Base-by-base conservation (phyloP, 2,113 vertebrate genomes). In the Podilymbus podiceps region DNA sequence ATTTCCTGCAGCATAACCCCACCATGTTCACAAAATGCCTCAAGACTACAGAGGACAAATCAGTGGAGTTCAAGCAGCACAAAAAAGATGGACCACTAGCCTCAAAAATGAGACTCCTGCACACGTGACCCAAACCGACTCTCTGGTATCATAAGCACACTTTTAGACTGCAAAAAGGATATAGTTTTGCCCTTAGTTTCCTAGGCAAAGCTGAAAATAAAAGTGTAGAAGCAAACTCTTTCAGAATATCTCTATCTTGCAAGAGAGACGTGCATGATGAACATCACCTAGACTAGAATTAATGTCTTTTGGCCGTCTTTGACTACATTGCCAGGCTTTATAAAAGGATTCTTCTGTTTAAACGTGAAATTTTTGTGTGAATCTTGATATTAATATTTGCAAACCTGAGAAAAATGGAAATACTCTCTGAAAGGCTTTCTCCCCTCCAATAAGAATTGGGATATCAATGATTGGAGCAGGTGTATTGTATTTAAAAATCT, bases 101-200 rank as follows among this genome's bases (percentile, higher is more conserved):
- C 31, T 44, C 28, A 80, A 58, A 75, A 85, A 13, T 11, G 2
- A 69, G 78, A 64, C 4, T 35, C 5, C 42, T 64, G 40, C 22
- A 35, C 9, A 15, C 9, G 49, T 23, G 7, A 35, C 31, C 12
- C 8, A 12, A 60, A 0, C 0, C 5, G 12, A 18, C 12, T n/a
- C 28, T 88, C 59, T 66, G 12, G 17, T 80, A 25, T 53, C 31
- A 71, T 20, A 80, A 73, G 11, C 2, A 49, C 10, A 28, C 2
- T 53, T 53, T 58, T 67, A 47, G 50, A 60, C 24, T 35, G 15
- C 13, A 58, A 71, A 85, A 94, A 52, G 1, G 2, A 17, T 52
- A 38, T 2, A 12, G 6, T 72, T 85, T 68, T 92, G 21, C 15
- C 21, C 30, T 73, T 80, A 24, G 17, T 40, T 83, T 88, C 53